Conservation (phyloP, 2,888 invertebrate species). For the Andrena chrysosceles region DNA sequence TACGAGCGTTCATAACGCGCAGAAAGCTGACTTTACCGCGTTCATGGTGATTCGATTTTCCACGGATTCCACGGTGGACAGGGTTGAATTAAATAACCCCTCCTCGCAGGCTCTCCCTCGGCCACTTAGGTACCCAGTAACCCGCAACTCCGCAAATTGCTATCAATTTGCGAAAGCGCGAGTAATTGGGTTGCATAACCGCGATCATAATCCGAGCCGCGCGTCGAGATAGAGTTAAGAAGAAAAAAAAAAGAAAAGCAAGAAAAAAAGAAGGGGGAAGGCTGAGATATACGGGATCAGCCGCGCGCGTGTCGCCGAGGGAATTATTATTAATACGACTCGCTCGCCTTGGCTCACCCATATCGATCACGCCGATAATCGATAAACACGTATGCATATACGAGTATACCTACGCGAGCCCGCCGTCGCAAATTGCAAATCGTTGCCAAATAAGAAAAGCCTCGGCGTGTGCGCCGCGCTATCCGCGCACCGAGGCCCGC, state of each 20-base stretch:
- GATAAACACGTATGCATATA: slow-evolving; percentile 73
- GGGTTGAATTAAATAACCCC: slow-evolving; percentile 21
- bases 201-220: slow-evolving; percentile 71
- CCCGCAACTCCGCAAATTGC: slow-evolving; percentile 61
- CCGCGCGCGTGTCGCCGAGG: slow-evolving; percentile 92
- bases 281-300: slow-evolving; percentile 86
- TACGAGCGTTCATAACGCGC: neutral
- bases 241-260: neutral
- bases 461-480: slow-evolving; percentile 10
- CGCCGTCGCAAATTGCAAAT: slow-evolving; percentile 53
- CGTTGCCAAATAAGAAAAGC: slow-evolving; percentile 66
- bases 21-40: neutral
- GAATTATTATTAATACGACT: slow-evolving; percentile 81
- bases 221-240: slow-evolving; percentile 35
- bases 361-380: slow-evolving; percentile 81
- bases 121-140: slow-evolving; percentile 18
- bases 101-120: neutral
- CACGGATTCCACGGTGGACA: slow-evolving; percentile 2
- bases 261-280: slow-evolving; percentile 36
- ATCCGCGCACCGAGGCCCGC: slow-evolving; percentile 1
- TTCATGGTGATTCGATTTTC: slow-evolving; percentile 8
- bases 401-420: slow-evolving; percentile 55
- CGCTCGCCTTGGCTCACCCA: slow-evolving; percentile 82
- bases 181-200: slow-evolving; percentile 79
- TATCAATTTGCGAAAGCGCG: slow-evolving; percentile 66